Evolutionary conservation across 2,888 invertebrate genomes (phyloP).

Genomic region (Neoascia interrupta): DNA sequence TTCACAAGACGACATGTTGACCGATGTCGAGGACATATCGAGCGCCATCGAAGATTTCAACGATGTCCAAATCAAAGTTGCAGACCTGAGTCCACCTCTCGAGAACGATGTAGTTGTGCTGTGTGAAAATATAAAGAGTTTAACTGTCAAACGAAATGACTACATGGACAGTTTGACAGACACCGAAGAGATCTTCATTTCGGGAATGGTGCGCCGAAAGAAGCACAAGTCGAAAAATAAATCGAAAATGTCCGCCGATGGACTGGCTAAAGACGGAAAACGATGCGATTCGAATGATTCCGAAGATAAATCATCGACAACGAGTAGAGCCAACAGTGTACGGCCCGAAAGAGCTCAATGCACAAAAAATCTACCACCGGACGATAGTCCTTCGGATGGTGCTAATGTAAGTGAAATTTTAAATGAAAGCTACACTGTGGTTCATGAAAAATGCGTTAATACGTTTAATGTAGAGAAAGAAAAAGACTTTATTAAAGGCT

Average conservation of each 20-base stretch:
- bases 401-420: conserved; percentile 77
- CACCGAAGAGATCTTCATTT: conserved; percentile 80
- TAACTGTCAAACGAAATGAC: conserved; percentile 28
- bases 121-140: conserved; percentile 72
- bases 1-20: conserved; percentile 78
- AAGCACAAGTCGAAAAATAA: conserved; percentile 77
- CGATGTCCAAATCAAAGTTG: too few species aligned
- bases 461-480: conserved; percentile 80
- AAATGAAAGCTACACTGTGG: conserved; percentile 79
- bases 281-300: too few species aligned
- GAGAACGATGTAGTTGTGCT: conserved; percentile 73
- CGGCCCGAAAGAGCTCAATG: neutral
- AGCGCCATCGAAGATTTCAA: conserved; percentile 75
- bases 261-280: too few species aligned
- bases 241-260: too few species aligned
- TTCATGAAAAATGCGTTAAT: conserved; percentile 79
- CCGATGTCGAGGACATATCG: conserved; percentile 78
- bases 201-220: conserved; percentile 76
- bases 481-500: conserved; percentile 81
- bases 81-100: conserved; percentile 66
- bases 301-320: too few species aligned
- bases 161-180: conserved; percentile 73
- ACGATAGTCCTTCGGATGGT: conserved; percentile 1
- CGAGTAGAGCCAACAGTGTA: too few species aligned
- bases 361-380: conserved; percentile 27